Evolutionary conservation across 2,113 vertebrate species (phyloP), one percentile per base, ranked within the genome.

Genomic region (Lontra canadensis): DNA sequence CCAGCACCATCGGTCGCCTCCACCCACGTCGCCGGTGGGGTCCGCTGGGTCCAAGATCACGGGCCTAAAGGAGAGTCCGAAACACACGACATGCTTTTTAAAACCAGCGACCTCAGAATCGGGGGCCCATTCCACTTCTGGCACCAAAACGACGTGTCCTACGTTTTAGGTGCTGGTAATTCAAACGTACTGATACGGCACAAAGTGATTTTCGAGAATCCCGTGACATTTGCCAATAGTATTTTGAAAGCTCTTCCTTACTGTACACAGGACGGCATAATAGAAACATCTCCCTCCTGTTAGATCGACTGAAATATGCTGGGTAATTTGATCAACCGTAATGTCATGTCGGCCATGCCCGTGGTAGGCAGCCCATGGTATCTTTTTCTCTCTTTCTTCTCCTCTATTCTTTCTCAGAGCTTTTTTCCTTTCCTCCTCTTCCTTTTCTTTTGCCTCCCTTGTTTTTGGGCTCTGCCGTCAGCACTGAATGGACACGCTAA

Each of bases 11-110:
- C 47, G 65, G 76, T 95, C 7, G 11, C 98, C 98, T 57, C 97
- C 96, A 7, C 97, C 98, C 44, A 97, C 52, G 1, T 96, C 81
- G 0, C 88, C 85, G 0, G 96, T 97, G 8, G 97, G 98, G 0
- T 97, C 95, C 0, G 97, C 97, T 12, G 97, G 97, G 83, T 98
- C 98, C 97, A 97, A 59, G 85, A 97, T 97, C 39, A 98, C 88
- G 7, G 97, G 96, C 93, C 98, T 98, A 49, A 8, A 71, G 0
- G 31, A 63, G 26, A 23, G 26, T 55, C 6, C 23, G 36, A 65
- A 31, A 39, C 13, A 4, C 25, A 4, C 25, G 4, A 88, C 65
- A 8, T 42, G 52, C 8, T 47, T 34, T 49, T 17, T 1, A 9
- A 39, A n/a, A 5, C 3, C 13, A 7, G 59, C 12, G n/a, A 18